Base-by-base conservation (phyloP, 2,113 vertebrate species). In the Cyprinus carpio region DNA sequence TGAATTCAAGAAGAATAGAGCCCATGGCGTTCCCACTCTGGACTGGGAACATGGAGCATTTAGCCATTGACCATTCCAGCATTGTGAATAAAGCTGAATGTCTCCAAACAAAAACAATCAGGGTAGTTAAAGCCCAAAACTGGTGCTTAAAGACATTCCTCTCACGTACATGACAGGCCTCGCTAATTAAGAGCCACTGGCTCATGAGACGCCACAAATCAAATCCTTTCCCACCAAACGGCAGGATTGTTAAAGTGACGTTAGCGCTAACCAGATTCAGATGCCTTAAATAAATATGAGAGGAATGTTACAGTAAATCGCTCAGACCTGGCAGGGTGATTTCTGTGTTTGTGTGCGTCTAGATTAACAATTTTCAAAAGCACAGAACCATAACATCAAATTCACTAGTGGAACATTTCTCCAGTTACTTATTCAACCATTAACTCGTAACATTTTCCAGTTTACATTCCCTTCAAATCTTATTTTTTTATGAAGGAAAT, bases 31-130 rank as follows among this genome's bases (percentile, higher is more conserved):
- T 78, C 62, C 77, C 86, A 85, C 85, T 85, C 85, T 91, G 88
- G 90, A 90, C 91, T 87, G 83, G 84, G 85, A 91, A 90, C 65
- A 51, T 29, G 23, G 54, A 77, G 78, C 85, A 65, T 67, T 56
- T 82, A 60, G 92, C 86, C 88, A 72, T 77, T 51, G 84, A 92
- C 72, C 6, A 62, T 92, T 92, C 91, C 91, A 88, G 79, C 43
- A 54, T 12, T 84, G 86, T 92, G 91, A 93, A 92, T 90, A 91
- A 92, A 85, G 34, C 69, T 72, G 82, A 82, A 87, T 79, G 83
- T 85, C 90, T 92, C 89, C 89, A 87, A 83, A 64, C 27, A 80
- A 60, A 74, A 27, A 84, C 86, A 87, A 64, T n/a, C 46, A 65
- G 34, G 60, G 49, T 49, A 40, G 43, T 40, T 40, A 79, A 79